Evolutionary conservation across 2,797 vertebrate species (phyloP), one percentile per base, ranked within the genome.

Genomic region (Hipposideros larvatus): DNA sequence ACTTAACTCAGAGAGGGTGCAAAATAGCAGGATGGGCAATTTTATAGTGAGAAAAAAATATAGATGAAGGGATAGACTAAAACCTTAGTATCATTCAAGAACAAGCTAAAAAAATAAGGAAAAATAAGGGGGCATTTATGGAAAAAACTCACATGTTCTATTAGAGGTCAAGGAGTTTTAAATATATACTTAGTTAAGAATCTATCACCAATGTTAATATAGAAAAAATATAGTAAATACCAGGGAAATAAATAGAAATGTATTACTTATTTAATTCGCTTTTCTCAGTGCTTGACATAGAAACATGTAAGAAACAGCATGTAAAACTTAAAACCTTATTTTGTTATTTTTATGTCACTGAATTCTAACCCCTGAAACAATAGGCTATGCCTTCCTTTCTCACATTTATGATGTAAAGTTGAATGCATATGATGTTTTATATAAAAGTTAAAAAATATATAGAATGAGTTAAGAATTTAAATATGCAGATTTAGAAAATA

Each of bases 11-110:
- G 28, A 74, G 34, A 70, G 7, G 3, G 68, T 21, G 15, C 28
- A 77, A 95, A 84, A 55, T 5, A 48, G 13, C 75, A 86, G 1
- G 6, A 43, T 14, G 10, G 18, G 4, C 4, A 80, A 57, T 66
- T 65, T 63, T 90, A 26, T 37, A 70, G 6, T 57, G 34, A 75
- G 48, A 88, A 95, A 94, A 51, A 94, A 71, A 80, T 48, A 7
- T 66, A 70, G 9, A 31, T 41, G 28, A 90, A 91, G 7, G 37
- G 0, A 48, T 51, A 26, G 18, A n/a, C 2, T 61, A 85, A 83
- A 87, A 88, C 63, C 13, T 57, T 94, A 57, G 48, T 22, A 61
- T 74, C 24, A 61, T 31, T 92, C 0, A 68, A 87, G 34, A 24
- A 22, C 10, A 31, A 53, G 5, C n/a, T 82, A 55, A 53, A 90